Base-by-base conservation (phyloP, 2,797 vertebrate species). In the Sebastes taczanowskii region DNA sequence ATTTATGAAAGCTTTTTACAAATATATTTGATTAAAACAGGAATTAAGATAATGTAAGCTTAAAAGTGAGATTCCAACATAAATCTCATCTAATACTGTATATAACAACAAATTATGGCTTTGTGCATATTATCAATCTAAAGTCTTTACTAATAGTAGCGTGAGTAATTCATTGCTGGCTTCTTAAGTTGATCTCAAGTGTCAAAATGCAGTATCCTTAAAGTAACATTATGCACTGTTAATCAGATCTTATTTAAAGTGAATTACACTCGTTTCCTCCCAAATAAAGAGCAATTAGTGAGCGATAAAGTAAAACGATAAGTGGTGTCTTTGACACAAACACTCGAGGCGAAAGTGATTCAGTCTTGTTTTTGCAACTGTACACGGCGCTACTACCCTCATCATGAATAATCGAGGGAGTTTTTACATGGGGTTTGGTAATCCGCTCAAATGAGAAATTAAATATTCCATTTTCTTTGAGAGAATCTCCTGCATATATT, bases 381-480 rank as follows among this genome's bases (percentile, higher is more conserved):
- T 20, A 69, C 73, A 66, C 35, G 20, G 20, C 25, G 52, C 52
- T 53, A 1, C 64, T 69, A 22, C 77, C 74, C 74, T 88, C 73
- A 7, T 86, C 80, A 63, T 84, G 73, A 85, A 86, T 90, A 90
- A 92, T 85, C 81, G 13, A 64, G 66, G 74, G 66, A 34, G 16
- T 68, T 87, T 91, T 88, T 82, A 84, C 81, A 74, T 81, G 63
- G 55, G 46, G 52, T 86, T 75, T 84, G 27, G 78, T 86, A 78
- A 88, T 89, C 69, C 74, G 82, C 80, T 86, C 74, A 86, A 88
- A 93, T 69, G 66, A 88, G 80, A 86, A 92, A 91, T 91, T 85
- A 90, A 87, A 91, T 89, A 85, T 93, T 92, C 78, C 22, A 78
- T 92, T 92, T 89, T 86, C 87, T 88, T 84, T 69, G 81, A 82